phyloP scores from a whole-genome alignment of 1,140 invertebrate genomes.

The Drosophila orosa region DNA sequence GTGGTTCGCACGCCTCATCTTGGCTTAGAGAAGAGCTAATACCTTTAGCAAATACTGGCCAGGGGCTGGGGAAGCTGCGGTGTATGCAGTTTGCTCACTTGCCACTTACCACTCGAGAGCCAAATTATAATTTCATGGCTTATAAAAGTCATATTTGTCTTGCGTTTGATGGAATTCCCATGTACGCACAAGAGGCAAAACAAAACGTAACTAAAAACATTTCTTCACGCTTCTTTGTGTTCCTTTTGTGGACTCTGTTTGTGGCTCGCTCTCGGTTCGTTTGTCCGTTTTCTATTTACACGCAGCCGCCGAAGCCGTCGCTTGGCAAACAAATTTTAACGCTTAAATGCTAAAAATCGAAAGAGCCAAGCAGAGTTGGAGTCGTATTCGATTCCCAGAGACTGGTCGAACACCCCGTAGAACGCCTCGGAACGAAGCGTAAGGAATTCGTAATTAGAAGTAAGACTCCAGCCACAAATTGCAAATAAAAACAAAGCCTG shows the following conservation, averaged over 20 bases:
- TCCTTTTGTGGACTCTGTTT: constrained; percentile 48
- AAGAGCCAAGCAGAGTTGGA: constrained; percentile 13
- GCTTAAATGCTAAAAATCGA: constrained; percentile 80
- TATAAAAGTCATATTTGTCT: constrained; percentile 81
- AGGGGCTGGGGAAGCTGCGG: constrained; percentile 2
- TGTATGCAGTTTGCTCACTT: constrained; percentile 66
- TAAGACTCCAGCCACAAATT: constrained; percentile 77
- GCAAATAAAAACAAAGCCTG: constrained; percentile 77
- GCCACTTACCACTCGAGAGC: constrained; percentile 74
- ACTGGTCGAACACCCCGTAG: constrained; percentile 2
- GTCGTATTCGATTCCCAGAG: constrained; percentile 31
- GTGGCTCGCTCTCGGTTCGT: constrained; percentile 19
- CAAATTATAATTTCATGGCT: constrained; percentile 83
- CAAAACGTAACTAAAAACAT: constrained; percentile 82
- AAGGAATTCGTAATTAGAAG: constrained; percentile 80
- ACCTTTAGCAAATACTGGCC: constrained; percentile 58
- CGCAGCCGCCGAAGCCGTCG: constrained; percentile 49
- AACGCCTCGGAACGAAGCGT: constrained; percentile 63
- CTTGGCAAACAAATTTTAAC: constrained; percentile 78
- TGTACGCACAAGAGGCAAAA: constrained; percentile 70
- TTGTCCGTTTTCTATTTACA: constrained; percentile 76
- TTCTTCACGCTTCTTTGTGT: constrained; percentile 80
- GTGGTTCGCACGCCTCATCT: constrained; percentile 68
- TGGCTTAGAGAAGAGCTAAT: constrained; percentile 60
- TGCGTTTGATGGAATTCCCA: constrained; percentile 76